Percentiles rank a stretch among this genome's conserved stretches.
Evolutionary conservation across 1,140 invertebrate species (phyloP).

Genomic region (Triops longicaudatus): DNA sequence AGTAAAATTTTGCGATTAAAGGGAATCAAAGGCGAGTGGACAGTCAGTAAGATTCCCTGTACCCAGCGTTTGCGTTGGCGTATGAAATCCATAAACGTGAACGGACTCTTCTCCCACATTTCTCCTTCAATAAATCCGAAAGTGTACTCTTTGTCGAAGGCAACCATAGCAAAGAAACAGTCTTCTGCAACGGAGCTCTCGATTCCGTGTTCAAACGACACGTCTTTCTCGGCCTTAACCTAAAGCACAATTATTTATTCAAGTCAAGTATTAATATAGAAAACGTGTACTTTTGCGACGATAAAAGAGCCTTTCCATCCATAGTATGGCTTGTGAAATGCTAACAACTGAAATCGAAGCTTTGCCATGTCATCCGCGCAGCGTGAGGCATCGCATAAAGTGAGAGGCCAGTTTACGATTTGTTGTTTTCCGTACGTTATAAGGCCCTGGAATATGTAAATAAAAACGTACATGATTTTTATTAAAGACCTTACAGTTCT

Average conservation of each 20-base stretch:
- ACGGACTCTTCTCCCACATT: constrained; percentile 97
- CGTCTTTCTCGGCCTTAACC: constrained; percentile 80
- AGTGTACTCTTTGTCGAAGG: constrained; percentile 69
- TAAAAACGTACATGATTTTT: constrained; percentile 17
- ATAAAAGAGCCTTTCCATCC: constrained; percentile 97
- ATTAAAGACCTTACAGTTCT: too few species aligned
- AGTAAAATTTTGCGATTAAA: constrained; percentile 62
- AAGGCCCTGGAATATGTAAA: constrained; percentile 12
- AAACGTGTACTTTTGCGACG: constrained; percentile 66
- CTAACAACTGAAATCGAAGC: constrained; percentile 79
- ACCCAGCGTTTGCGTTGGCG: constrained; percentile 95
- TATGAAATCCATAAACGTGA: constrained; percentile 87
- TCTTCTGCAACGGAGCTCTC: constrained; percentile 95
- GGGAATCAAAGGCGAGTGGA: constrained; percentile 76
- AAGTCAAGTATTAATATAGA: background rate
- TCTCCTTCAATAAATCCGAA: constrained; percentile 93
- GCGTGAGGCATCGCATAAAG: constrained; percentile 88
- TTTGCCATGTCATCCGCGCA: constrained; percentile 97
- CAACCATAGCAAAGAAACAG: constrained; percentile 92
- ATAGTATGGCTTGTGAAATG: constrained; percentile 90
- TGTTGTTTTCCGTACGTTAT: constrained; percentile 23
- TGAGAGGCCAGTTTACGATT: constrained; percentile 95
- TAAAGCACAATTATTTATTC: constrained; percentile 43
- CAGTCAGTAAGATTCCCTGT: too few species aligned
- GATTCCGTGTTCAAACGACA: constrained; percentile 83